phyloP scores from a whole-genome alignment of 2,797 vertebrate genomes.

The Kryptolebias ocellatus region DNA sequence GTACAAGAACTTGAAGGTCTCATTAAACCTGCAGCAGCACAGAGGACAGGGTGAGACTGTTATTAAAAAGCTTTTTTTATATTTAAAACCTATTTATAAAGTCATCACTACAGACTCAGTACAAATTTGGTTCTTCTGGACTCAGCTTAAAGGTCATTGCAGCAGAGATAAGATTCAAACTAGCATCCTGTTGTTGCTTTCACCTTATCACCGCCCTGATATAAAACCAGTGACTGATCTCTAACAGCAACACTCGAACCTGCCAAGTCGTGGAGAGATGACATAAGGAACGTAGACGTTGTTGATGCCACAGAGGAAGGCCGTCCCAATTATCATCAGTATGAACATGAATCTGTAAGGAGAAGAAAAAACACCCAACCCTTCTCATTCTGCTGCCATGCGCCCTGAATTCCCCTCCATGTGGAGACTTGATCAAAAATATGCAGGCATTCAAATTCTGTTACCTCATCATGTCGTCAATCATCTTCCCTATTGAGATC shows the following conservation, averaged over 20 bases:
- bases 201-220: background rate
- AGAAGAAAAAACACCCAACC: background rate
- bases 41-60: background rate
- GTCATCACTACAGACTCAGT: background rate
- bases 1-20: slow-evolving; percentile 92
- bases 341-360: slow-evolving; percentile 90
- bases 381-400: background rate
- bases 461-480: slow-evolving; percentile 93
- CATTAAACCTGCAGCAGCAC: slow-evolving; percentile 83
- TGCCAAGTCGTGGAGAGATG: slow-evolving; percentile 85
- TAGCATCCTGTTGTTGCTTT: background rate
- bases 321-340: slow-evolving; percentile 92
- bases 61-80: background rate
- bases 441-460: background rate
- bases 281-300: slow-evolving; percentile 91
- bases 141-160: background rate
- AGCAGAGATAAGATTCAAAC: background rate
- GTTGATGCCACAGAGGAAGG: slow-evolving; percentile 93
- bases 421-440: background rate
- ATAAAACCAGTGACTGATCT: background rate
- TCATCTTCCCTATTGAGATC: slow-evolving; percentile 95
- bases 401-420: background rate
- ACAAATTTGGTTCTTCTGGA: too few species aligned
- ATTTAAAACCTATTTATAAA: background rate
- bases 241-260: slow-evolving; percentile 66